These are phyloP conservation scores for Luperina nickerlii DNA, from an alignment of 2,888 invertebrate species.

Conservation along the genomic window DNA sequence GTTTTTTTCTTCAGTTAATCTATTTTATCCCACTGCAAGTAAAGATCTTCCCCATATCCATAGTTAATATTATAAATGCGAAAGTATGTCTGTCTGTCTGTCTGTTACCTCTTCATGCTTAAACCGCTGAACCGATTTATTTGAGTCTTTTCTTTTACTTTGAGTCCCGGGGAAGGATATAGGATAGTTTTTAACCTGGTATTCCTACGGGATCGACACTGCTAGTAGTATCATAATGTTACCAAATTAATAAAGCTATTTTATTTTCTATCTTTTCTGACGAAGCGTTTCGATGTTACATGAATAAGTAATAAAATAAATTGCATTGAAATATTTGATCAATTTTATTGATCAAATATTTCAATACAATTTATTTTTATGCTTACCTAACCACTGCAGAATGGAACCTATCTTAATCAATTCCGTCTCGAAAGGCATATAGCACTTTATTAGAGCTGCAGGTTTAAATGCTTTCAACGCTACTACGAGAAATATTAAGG, in stretches of 20 bases:
- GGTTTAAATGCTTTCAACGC: slow-evolving; percentile 59
- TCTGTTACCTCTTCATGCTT: too few relatives aligned
- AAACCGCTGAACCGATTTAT: too few relatives aligned
- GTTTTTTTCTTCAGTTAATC: background rate
- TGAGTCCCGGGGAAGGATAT: too few relatives aligned
- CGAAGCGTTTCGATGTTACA: background rate
- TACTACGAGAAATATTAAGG: slow-evolving; percentile 70
- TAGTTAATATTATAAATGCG: too few relatives aligned
- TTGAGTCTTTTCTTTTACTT: too few relatives aligned
- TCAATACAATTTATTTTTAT: too few relatives aligned
- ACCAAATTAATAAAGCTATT: too few relatives aligned
- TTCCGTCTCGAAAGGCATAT: slow-evolving; percentile 41
- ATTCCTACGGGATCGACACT: too few relatives aligned
- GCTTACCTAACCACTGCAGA: background rate
- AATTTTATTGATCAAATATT: too few relatives aligned
- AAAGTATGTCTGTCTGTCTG: too few relatives aligned
- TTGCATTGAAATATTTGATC: background rate
- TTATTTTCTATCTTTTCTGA: background rate
- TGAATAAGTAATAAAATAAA: slow-evolving; percentile 1
- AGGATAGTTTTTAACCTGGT: too few relatives aligned
- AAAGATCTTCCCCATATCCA: background rate
- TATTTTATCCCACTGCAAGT: background rate
- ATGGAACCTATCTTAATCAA: slow-evolving; percentile 45
- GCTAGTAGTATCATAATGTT: too few relatives aligned
- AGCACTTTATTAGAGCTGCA: slow-evolving; percentile 43